phyloP scores from a whole-genome alignment of 2,797 vertebrate genomes.

The Eulemur coronatus region DNA sequence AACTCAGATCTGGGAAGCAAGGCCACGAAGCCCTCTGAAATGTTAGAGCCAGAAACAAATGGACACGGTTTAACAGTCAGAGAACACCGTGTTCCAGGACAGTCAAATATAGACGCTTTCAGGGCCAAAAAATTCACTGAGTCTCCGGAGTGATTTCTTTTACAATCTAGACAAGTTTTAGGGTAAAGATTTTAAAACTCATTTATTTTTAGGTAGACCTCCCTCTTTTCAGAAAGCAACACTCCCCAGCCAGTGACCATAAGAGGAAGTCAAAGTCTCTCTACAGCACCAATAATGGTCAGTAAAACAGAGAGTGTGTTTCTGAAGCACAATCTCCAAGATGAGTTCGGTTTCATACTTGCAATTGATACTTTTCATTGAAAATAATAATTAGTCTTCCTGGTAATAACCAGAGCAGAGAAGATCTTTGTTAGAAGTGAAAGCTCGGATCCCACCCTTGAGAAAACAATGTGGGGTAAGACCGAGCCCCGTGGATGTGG shows the following conservation, averaged over 20 bases:
- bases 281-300: background rate
- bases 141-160: slow-evolving; percentile 38
- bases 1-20: slow-evolving; percentile 45
- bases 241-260: background rate
- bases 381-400: background rate
- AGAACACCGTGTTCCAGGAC: slow-evolving; percentile 29
- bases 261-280: slow-evolving; percentile 39
- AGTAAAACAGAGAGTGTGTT: background rate
- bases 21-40: slow-evolving; percentile 53
- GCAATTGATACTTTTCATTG: background rate
- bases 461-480: background rate
- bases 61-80: background rate
- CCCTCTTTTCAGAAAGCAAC: slow-evolving; percentile 43
- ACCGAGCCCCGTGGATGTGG: rapidly evolving
- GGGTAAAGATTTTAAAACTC: slow-evolving; percentile 40
- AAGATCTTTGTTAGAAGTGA: background rate
- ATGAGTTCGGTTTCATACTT: background rate
- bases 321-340: background rate
- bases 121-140: background rate
- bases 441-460: background rate
- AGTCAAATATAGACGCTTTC: slow-evolving; percentile 48
- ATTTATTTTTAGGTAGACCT: slow-evolving; percentile 55
- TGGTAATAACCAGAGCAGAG: background rate
- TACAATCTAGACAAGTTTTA: slow-evolving; percentile 41
- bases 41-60: slow-evolving; percentile 31